These are phyloP conservation scores for Carassius gibelio DNA, from an alignment of 2,113 vertebrate genomes.

Conservation along the genomic window DNA sequence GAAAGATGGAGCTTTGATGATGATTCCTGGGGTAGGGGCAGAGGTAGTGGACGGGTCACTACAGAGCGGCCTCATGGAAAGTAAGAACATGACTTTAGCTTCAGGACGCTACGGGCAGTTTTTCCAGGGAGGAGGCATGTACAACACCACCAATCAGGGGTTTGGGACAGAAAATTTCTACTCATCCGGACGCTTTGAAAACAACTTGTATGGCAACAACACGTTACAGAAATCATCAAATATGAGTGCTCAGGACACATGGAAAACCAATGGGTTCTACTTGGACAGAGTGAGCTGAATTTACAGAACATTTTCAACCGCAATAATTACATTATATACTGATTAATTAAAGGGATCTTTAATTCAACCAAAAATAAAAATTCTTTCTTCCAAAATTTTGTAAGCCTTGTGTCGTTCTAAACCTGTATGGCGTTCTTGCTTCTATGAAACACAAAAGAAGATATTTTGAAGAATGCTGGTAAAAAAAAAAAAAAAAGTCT, in stretches of 20 bases:
- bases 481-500: no score
- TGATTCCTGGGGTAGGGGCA: slow-evolving; percentile 9
- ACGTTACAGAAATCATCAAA: slow-evolving; percentile 18
- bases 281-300: slow-evolving; percentile 55
- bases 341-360: no score
- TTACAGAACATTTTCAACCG: neutral
- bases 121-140: neutral
- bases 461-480: no score
- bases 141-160: slow-evolving; percentile 43
- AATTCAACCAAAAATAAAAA: no score
- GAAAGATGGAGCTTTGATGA: slow-evolving; percentile 46
- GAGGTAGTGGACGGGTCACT: slow-evolving; percentile 33
- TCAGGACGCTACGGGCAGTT: neutral
- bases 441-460: no score
- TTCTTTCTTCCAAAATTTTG: no score
- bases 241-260: slow-evolving; percentile 45
- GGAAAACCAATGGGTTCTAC: slow-evolving; percentile 56
- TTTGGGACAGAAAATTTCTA: slow-evolving; percentile 8
- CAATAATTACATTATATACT: no score
- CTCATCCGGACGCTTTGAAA: slow-evolving; percentile 37
- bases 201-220: slow-evolving; percentile 31
- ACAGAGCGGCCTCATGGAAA: neutral
- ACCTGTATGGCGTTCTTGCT: no score
- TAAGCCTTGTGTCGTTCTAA: no score
- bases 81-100: neutral